Evolutionary conservation across 2,888 invertebrate genomes (phyloP).

Genomic region (Brachylomia viminalis): DNA sequence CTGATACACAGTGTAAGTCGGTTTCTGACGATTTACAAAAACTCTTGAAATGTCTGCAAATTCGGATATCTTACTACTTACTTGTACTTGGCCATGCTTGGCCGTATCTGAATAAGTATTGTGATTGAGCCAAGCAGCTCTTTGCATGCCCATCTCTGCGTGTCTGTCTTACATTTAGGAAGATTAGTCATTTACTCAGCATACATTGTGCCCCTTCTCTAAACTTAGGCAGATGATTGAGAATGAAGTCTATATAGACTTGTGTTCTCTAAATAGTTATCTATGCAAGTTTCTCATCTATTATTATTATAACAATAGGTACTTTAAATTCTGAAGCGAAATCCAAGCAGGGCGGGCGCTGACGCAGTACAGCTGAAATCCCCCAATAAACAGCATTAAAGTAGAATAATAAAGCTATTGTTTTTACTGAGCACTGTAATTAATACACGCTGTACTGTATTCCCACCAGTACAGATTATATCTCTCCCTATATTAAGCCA

Average conservation of each 20-base stretch:
- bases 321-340: background rate
- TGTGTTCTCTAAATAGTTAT: background rate
- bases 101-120: background rate
- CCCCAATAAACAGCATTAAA: slow-evolving; percentile 2
- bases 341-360: background rate
- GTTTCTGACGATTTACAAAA: too few species aligned
- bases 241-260: background rate
- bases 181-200: background rate
- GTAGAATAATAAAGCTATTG: background rate
- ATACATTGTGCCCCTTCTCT: background rate
- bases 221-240: background rate
- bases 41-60: too few species aligned
- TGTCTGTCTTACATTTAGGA: background rate
- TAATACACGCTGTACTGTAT: background rate
- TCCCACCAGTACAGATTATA: slow-evolving; percentile 11
- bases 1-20: too few species aligned
- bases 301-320: background rate
- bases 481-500: too few species aligned
- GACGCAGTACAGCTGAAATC: background rate
- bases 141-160: background rate
- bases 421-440: background rate
- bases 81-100: background rate
- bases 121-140: background rate
- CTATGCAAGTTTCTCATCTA: background rate
- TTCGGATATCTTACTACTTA: too few species aligned